Base-by-base conservation (phyloP, 2,113 vertebrate genomes). In the Nansenia antarctica region DNA sequence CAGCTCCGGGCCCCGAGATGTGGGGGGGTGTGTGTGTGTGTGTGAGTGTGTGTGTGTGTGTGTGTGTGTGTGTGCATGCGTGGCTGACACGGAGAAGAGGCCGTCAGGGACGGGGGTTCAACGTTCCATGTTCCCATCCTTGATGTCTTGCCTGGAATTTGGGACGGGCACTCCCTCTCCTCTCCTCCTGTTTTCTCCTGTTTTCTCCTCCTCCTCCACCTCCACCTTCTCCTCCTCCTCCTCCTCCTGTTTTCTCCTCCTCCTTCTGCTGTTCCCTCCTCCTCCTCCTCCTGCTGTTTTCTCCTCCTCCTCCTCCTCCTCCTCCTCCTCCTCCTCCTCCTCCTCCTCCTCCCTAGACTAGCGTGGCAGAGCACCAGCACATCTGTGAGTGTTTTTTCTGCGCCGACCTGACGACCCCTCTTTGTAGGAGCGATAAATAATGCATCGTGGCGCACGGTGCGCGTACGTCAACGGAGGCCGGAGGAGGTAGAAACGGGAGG, bases 361-460 rank as follows among this genome's bases (percentile, higher is more conserved):
- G 70, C 54, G 27, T 82, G 82, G 78, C 81, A 85, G 74, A 74
- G 62, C 71, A 78, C 72, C 61, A 30, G 62, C 76, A 88, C 85
- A 89, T 88, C 85, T 87, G 89, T 79, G 79, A 86, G 81, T 81
- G 71, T 81, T 88, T 84, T 81, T 62, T 73, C 61, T 73, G 59
- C 82, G n/a, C n/a, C n/a, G n/a, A n/a, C n/a, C n/a, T n/a, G n/a
- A n/a, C n/a, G n/a, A n/a, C n/a, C n/a, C n/a, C n/a, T n/a, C n/a
- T n/a, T n/a, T n/a, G n/a, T n/a, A n/a, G n/a, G n/a, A n/a, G n/a
- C n/a, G n/a, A n/a, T n/a, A n/a, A n/a, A n/a, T n/a, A n/a, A n/a
- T n/a, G n/a, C n/a, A n/a, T n/a, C n/a, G n/a, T n/a, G n/a, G n/a
- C n/a, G n/a, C n/a, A n/a, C n/a, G n/a, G n/a, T n/a, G n/a, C n/a